phyloP scores from a whole-genome alignment of 1,140 invertebrate species.

The Globodera rostochiensis region DNA sequence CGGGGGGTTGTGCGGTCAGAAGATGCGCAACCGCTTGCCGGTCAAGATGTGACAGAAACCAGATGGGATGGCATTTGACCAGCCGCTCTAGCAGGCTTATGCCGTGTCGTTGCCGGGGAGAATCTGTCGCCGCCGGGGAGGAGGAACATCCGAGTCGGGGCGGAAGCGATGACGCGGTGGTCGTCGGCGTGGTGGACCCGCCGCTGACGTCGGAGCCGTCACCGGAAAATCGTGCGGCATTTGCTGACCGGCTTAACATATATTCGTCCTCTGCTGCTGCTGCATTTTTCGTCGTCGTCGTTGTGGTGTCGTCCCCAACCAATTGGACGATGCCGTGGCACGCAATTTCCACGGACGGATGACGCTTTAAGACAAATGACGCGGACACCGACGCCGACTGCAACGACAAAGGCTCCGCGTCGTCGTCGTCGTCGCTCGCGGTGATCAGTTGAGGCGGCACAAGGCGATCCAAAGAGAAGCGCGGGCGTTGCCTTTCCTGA shows the following conservation, averaged over 20 bases:
- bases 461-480: constrained; percentile 18
- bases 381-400: neutral
- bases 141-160: neutral
- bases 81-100: constrained; percentile 65
- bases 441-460: constrained; percentile 10
- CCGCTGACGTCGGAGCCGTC: neutral
- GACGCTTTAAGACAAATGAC: neutral
- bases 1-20: constrained; percentile 86
- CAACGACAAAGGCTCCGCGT: neutral
- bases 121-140: neutral
- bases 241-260: neutral
- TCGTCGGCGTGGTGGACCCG: neutral
- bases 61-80: constrained; percentile 86
- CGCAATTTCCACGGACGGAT: neutral
- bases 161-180: neutral
- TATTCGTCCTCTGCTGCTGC: neutral
- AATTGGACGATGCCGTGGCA: constrained; percentile 14
- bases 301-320: neutral
- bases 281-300: neutral
- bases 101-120: constrained; percentile 12
- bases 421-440: neutral
- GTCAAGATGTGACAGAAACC: constrained; percentile 91
- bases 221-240: too few relatives aligned
- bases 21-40: constrained; percentile 86
- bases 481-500: constrained; percentile 6